phyloP scores from a whole-genome alignment of 2,113 vertebrate genomes.

The Lagenorhynchus albirostris region DNA sequence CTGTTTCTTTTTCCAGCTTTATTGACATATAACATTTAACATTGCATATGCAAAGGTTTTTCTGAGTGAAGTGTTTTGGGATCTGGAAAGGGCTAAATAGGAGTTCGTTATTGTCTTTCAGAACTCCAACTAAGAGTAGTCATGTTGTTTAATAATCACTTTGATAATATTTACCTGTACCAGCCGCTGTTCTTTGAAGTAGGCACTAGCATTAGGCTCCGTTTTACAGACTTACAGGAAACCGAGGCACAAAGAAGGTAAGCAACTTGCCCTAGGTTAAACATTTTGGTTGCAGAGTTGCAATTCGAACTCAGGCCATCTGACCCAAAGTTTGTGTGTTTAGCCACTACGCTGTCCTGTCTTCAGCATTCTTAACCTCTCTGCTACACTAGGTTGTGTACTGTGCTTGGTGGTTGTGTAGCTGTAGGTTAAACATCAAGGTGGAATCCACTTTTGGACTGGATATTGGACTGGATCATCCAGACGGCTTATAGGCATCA shows the following conservation, averaged over 20 bases:
- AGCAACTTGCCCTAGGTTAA: neutral
- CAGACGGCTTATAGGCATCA: neutral
- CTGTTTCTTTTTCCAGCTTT: neutral
- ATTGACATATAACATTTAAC: neutral
- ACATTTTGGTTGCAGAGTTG: neutral
- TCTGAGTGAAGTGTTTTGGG: neutral
- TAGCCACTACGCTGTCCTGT: neutral
- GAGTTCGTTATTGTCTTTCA: neutral
- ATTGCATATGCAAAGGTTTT: neutral
- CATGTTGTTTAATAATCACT: neutral
- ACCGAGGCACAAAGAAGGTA: neutral
- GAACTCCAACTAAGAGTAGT: neutral
- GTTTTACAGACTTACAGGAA: neutral
- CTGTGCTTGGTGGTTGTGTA: neutral
- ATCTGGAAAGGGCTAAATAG: neutral
- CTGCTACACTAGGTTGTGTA: neutral
- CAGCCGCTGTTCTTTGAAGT: neutral
- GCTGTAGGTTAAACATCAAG: neutral
- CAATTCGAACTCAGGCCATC: neutral
- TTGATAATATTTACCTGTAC: neutral
- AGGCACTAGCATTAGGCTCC: neutral
- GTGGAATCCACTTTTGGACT: neutral
- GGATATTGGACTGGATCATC: neutral
- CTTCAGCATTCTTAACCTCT: neutral
- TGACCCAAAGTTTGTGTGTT: neutral